Base-by-base conservation (phyloP, 1,140 invertebrate species). In the Schmidtea mediterranea region DNA sequence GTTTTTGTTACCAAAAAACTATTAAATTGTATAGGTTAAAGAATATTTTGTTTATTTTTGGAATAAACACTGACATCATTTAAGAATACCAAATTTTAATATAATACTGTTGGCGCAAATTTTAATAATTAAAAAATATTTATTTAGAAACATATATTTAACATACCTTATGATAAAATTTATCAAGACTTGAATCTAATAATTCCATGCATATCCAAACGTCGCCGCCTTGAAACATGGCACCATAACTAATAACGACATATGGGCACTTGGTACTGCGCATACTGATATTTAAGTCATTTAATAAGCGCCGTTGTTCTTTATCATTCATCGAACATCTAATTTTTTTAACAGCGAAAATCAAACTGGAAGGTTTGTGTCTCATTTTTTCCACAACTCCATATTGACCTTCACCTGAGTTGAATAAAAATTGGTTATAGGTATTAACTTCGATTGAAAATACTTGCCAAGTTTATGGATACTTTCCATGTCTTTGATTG, bases 161-260 rank as follows among this genome's bases (percentile, higher is more conserved):
- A n/a, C n/a, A n/a, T 53, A 89, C 84, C 62, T 80, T 82, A 68
- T 86, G 84, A 65, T 98, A 98, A 70, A 97, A 94, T 73, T 95
- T 95, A 65, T 98, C 92, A 62, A 98, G 69, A n/a, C 86, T 94
- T 0, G 82, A 84, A 60, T 97, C 89, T 90, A 98, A 97, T 18
- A 97, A 72, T 67, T 98, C 90, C 92, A 98, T 98, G 64, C 87
- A 97, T 59, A 98, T 95, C 87, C 89, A 94, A 62, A 87, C 89
- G 66, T 95, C 87, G 51, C 86, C 86, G 65, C 94, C 87, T 67
- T 87, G 80, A 63, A 94, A 95, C 38, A 97, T 72, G 50, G 90
- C 89, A 52, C 90, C 90, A 71, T 87, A 94, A 69, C 94, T 94
- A 68, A 84, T 80, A 49, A 94, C 87, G 58, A 92, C 94, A 62